Percentiles rank a stretch among this genome's conserved stretches.
Conservation (phyloP, 2,888 invertebrate genomes). For the Panzeria rudis region DNA sequence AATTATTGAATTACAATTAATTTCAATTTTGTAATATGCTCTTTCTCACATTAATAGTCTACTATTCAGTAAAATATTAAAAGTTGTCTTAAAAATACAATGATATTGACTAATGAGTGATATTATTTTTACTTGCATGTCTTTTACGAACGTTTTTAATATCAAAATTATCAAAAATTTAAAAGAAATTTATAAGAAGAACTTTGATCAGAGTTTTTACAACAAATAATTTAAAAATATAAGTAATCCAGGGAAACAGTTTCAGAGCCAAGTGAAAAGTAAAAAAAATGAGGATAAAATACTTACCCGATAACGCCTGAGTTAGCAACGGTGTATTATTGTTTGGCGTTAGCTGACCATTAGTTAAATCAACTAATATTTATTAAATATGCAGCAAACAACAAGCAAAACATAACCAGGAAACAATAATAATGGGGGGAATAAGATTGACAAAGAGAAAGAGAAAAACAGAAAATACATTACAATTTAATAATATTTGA, state of each 20-base stretch:
- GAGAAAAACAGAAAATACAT: constrained; percentile 46
- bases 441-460: constrained; percentile 57
- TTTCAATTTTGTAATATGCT: too few species aligned
- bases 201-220: not conserved
- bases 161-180: not conserved
- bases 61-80: too few species aligned
- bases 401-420: constrained; percentile 56
- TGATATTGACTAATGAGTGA: too few species aligned
- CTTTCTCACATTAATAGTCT: too few species aligned
- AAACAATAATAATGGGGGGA: constrained; percentile 26
- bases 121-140: too few species aligned
- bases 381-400: constrained; percentile 42
- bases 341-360: constrained; percentile 97
- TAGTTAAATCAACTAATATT: constrained; percentile 95
- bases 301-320: constrained; percentile 97
- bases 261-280: not conserved
- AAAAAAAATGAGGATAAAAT: not conserved
- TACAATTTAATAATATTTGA: constrained; percentile 41
- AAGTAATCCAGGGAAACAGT: not conserved
- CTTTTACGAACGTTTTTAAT: too few species aligned
- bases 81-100: too few species aligned
- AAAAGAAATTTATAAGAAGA: not conserved
- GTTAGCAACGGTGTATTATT: constrained; percentile 97
- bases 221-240: not conserved
- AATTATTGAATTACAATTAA: too few species aligned